Percentiles rank a stretch among this genome's conserved stretches.
Conservation (phyloP, 2,797 vertebrate genomes). For the Chaetodon trifasciatus region DNA sequence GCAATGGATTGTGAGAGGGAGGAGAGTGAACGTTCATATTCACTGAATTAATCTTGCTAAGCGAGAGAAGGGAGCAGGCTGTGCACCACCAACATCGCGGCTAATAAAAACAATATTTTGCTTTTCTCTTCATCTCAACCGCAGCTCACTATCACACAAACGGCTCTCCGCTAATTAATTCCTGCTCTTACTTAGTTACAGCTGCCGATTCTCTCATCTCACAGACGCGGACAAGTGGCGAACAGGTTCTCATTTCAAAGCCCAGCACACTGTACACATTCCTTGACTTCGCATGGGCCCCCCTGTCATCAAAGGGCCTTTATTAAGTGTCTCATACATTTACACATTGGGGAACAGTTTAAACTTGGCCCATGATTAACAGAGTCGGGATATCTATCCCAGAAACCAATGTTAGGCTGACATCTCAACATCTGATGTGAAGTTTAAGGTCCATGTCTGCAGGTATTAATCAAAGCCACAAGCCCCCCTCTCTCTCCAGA, state of each 20-base stretch:
- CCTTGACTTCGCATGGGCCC: conserved; percentile 77
- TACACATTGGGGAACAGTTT: conserved; percentile 86
- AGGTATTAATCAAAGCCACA: conserved; percentile 86
- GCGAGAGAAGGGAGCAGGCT: conserved; percentile 73
- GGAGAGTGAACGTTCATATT: conserved; percentile 77
- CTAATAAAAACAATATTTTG: conserved; percentile 88
- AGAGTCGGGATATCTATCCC: conserved; percentile 78
- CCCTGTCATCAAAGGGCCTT: conserved; percentile 84
- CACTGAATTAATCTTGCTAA: conserved; percentile 78
- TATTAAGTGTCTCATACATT: conserved; percentile 87
- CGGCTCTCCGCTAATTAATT: conserved; percentile 81
- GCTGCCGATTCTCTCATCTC: conserved; percentile 84
- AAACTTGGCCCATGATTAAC: conserved; percentile 84
- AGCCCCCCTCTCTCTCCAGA: conserved; percentile 42
- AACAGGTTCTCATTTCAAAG: conserved; percentile 88
- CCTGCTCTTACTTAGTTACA: conserved; percentile 80
- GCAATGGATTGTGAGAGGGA: conserved; percentile 80
- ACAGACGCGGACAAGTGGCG: conserved; percentile 84
- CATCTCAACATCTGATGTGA: conserved; percentile 80
- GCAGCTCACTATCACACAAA: conserved; percentile 67
- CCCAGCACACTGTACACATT: conserved; percentile 78
- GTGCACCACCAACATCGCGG: conserved; percentile 84
- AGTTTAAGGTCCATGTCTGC: conserved; percentile 78
- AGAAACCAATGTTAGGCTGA: conserved; percentile 84
- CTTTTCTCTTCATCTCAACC: conserved; percentile 82